Evolutionary conservation across 2,113 vertebrate species (phyloP).

Genomic region (Oryctolagus cuniculus): mOryCun1.1 NC_091433.1:191627501-191628000

Average conservation of each 20-base stretch:
- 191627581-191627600: neutral
- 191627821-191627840: neutral
- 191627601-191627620: neutral
- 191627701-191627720: neutral
- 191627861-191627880: neutral
- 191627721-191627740: neutral
- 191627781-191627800: neutral
- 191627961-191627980: neutral
- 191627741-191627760: neutral
- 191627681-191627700: neutral
- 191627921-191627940: neutral
- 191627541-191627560: neutral
- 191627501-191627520: neutral
- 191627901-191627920: neutral
- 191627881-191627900: neutral
- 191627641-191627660: neutral
- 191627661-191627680: neutral
- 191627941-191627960: neutral
- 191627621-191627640: neutral
- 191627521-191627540: neutral
- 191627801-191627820: neutral
- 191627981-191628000: too few species aligned
- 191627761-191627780: neutral
- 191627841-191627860: neutral
- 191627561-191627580: neutral